Evolutionary conservation across 1,140 invertebrate species (phyloP).

Genomic region (Diuraphis noxia): DNA sequence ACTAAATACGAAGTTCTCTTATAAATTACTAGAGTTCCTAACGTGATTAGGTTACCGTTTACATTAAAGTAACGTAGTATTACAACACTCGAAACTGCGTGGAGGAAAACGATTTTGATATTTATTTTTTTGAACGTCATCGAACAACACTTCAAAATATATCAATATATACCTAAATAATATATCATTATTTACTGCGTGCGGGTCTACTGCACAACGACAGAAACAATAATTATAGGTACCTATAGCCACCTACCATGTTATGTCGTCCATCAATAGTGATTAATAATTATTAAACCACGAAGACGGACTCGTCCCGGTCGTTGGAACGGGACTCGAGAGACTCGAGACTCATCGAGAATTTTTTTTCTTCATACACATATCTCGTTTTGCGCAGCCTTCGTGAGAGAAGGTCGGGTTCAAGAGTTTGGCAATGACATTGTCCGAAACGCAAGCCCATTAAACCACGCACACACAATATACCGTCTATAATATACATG

Average conservation of each 20-base stretch:
- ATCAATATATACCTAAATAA: background rate
- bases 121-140: background rate
- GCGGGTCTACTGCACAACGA: background rate
- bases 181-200: background rate
- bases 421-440: constrained; percentile 42
- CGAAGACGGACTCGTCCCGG: background rate
- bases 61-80: background rate
- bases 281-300: background rate
- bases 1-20: background rate
- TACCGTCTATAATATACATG: background rate
- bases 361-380: background rate
- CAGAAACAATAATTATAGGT: background rate
- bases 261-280: background rate
- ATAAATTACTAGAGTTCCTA: background rate
- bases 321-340: background rate
- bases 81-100: background rate
- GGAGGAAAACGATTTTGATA: background rate
- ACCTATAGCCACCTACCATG: no score
- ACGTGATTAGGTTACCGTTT: background rate
- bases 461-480: background rate
- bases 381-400: background rate
- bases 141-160: background rate
- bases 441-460: background rate
- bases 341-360: background rate
- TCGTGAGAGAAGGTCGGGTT: constrained; percentile 1